phyloP scores from a whole-genome alignment of 2,797 vertebrate species.

The Chaenodraco wilsoni region DNA sequence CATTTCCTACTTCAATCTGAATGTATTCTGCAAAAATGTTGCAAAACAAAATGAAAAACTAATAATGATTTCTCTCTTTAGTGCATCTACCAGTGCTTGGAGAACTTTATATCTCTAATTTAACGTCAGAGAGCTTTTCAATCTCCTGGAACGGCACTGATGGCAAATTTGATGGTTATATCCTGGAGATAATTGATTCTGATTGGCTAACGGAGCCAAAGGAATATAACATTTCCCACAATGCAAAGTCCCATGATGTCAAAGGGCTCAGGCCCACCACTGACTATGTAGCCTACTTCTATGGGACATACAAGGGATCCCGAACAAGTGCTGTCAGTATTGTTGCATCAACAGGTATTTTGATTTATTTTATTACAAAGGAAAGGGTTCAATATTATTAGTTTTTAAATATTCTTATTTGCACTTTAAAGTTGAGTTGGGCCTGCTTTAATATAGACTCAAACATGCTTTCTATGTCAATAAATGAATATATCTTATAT shows the following conservation, averaged over 20 bases:
- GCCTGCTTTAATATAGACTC: slow-evolving; percentile 12
- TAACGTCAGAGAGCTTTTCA: slow-evolving; percentile 92
- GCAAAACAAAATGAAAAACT: slow-evolving; percentile 45
- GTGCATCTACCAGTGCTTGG: slow-evolving; percentile 87
- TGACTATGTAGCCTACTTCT: slow-evolving; percentile 96
- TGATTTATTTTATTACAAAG: slow-evolving; percentile 42
- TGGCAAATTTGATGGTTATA: slow-evolving; percentile 88
- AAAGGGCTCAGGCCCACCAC: slow-evolving; percentile 91
- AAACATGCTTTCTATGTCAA: slow-evolving; percentile 29
- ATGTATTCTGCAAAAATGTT: slow-evolving; percentile 31
- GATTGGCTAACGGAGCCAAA: slow-evolving; percentile 90
- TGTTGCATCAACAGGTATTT: slow-evolving; percentile 93
- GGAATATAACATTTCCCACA: slow-evolving; percentile 88
- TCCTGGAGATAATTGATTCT: slow-evolving; percentile 97
- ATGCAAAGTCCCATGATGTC: slow-evolving; percentile 84
- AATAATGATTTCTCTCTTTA: slow-evolving; percentile 84
- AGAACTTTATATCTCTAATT: slow-evolving; percentile 87
- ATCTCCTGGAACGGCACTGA: slow-evolving; percentile 89
- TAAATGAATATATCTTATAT: slow-evolving; percentile 66
- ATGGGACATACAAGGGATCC: slow-evolving; percentile 86
- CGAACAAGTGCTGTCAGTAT: slow-evolving; percentile 87
- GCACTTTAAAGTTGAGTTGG: slow-evolving; percentile 17
- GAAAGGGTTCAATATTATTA: neutral
- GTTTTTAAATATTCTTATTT: slow-evolving; percentile 13
- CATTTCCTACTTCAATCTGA: neutral